Evolutionary conservation across 2,113 vertebrate species (phyloP).

Genomic region (Thryonomys swinderianus): DNA sequence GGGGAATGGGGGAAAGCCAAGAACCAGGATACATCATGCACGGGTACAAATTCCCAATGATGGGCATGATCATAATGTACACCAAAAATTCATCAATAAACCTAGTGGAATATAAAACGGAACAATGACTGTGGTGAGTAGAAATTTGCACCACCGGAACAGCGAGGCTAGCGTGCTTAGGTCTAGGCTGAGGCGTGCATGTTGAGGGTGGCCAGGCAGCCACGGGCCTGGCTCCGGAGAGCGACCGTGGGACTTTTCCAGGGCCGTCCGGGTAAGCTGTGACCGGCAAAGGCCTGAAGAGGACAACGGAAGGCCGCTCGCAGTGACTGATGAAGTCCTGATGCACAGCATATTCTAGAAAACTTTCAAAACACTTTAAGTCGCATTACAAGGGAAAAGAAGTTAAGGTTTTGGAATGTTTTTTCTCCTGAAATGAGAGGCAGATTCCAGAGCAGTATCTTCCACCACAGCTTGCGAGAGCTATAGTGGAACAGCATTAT

Average conservation of each 20-base stretch:
- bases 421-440: neutral
- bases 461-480: neutral
- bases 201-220: neutral
- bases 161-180: slow-evolving; percentile 30
- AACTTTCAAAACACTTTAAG: neutral
- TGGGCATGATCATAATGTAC: no score
- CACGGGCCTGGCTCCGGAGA: neutral
- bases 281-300: neutral
- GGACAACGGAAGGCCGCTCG: neutral
- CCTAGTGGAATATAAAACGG: no score
- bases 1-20: no score
- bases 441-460: neutral
- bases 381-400: neutral
- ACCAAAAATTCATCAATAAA: no score
- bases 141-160: neutral
- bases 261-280: slow-evolving; percentile 2
- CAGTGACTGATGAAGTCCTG: neutral
- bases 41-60: no score
- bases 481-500: neutral
- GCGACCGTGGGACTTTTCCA: neutral
- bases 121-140: no score
- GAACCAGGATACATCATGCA: no score
- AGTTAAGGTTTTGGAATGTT: neutral
- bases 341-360: neutral
- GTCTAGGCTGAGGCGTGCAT: neutral